Evolutionary conservation across 2,113 vertebrate genomes (phyloP).

Genomic region (Bettongia penicillata): DNA sequence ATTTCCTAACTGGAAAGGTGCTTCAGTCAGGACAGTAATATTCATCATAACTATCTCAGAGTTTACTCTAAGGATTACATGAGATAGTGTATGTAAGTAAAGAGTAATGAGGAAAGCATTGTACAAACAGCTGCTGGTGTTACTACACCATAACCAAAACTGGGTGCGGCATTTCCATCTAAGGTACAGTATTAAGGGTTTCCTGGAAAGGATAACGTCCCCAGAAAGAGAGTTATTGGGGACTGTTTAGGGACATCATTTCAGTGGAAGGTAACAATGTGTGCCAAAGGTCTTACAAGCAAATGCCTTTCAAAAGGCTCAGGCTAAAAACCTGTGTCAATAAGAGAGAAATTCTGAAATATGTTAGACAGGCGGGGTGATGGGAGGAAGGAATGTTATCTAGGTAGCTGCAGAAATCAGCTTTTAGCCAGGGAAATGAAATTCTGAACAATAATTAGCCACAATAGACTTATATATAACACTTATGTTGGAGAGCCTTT

Average conservation of each 20-base stretch:
- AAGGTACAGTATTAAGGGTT: background rate
- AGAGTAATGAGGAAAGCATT: background rate
- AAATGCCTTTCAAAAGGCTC: background rate
- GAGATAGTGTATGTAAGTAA: background rate
- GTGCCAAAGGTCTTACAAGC: background rate
- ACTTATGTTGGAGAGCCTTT: background rate
- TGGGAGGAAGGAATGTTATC: background rate
- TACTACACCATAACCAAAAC: background rate
- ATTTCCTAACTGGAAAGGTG: background rate
- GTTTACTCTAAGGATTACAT: background rate
- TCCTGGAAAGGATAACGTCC: background rate
- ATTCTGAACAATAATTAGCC: background rate
- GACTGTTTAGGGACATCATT: background rate
- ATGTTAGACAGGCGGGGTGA: rapidly evolving
- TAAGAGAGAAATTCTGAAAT: background rate
- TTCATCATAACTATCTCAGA: background rate
- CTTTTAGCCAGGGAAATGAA: slow-evolving; percentile 2
- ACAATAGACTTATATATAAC: background rate
- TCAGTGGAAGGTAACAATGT: background rate
- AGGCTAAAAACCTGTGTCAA: background rate
- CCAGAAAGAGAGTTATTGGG: background rate
- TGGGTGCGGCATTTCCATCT: too few relatives aligned
- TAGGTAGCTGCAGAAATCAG: background rate
- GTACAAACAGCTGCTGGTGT: background rate
- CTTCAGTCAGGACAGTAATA: background rate